A percentile compares a stretch with the other conserved stretches of the same genome.
Conservation (phyloP, 2,113 vertebrate genomes). For the Bungarus multicinctus region DNA sequence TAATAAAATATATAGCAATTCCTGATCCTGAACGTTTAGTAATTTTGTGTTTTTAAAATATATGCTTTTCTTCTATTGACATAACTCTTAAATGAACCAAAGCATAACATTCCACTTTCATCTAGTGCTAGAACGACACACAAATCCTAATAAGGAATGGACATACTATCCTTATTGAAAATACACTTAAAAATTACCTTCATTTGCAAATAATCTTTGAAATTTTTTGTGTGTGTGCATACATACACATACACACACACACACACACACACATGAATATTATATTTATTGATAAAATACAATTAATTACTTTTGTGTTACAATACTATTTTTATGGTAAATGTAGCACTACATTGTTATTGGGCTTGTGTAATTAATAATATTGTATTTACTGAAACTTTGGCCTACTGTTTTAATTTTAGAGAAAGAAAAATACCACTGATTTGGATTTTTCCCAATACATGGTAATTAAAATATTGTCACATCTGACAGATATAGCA, state of each 20-base stretch:
- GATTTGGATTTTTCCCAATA: not conserved
- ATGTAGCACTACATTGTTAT: fast-evolving
- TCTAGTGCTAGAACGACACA: not conserved
- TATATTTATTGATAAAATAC: not conserved
- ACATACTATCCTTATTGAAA: constrained; percentile 8
- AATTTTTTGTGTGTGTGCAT: not conserved
- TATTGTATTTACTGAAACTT: not conserved
- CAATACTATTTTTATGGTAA: fast-evolving
- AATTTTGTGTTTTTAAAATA: not conserved
- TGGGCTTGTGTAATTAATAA: not conserved
- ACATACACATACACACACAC: too few species aligned
- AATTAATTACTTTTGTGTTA: not conserved
- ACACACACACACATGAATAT: too few species aligned
- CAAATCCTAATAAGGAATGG: not conserved
- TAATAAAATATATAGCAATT: not conserved
- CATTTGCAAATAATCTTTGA: not conserved
- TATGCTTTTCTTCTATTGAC: not conserved
- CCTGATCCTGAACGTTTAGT: not conserved
- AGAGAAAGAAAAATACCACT: not conserved
- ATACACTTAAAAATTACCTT: not conserved
- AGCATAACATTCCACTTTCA: not conserved
- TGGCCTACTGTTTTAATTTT: not conserved
- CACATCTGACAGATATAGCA: not conserved
- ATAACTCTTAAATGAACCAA: constrained; percentile 12
- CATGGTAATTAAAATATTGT: not conserved